Percentiles rank a stretch among this genome's conserved stretches.
Evolutionary conservation across 2,888 invertebrate species (phyloP).

Genomic region (Auanema sp.): DNA sequence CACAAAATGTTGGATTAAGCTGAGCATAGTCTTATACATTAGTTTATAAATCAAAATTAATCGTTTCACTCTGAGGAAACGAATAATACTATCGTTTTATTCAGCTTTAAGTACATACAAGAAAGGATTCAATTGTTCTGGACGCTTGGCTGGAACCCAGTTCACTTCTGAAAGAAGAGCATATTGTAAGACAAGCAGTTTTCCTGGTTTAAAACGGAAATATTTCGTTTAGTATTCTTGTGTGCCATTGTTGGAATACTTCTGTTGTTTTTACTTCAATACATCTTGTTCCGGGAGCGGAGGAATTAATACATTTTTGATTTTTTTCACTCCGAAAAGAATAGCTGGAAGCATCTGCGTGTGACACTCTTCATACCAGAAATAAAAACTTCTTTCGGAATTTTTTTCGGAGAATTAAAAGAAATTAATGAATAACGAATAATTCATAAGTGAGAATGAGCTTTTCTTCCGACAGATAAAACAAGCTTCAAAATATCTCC

Average conservation of each 20-base stretch:
- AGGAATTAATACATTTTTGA: background rate
- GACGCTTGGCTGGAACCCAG: conserved; percentile 33
- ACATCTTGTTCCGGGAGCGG: background rate
- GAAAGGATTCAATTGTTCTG: conserved; percentile 44
- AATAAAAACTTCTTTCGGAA: no score
- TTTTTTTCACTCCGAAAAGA: background rate
- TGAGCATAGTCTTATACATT: no score
- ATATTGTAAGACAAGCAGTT: background rate
- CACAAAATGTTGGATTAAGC: no score
- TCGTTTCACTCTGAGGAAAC: no score
- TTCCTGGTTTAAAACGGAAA: background rate
- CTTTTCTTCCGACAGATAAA: no score
- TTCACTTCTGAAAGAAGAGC: conserved; percentile 30
- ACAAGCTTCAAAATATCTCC: no score
- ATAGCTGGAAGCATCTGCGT: no score
- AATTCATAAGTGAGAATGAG: no score
- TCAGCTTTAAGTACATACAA: conserved; percentile 44
- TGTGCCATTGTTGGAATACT: conserved; percentile 8
- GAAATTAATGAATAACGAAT: no score
- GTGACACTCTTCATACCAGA: no score
- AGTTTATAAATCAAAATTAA: no score
- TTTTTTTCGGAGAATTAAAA: no score
- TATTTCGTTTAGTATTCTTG: background rate
- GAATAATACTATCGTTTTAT: conserved; percentile 10
- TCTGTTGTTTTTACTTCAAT: background rate